These are phyloP conservation scores for Macaria liturata DNA, from an alignment of 2,888 invertebrate species.

Conservation along the genomic window DNA sequence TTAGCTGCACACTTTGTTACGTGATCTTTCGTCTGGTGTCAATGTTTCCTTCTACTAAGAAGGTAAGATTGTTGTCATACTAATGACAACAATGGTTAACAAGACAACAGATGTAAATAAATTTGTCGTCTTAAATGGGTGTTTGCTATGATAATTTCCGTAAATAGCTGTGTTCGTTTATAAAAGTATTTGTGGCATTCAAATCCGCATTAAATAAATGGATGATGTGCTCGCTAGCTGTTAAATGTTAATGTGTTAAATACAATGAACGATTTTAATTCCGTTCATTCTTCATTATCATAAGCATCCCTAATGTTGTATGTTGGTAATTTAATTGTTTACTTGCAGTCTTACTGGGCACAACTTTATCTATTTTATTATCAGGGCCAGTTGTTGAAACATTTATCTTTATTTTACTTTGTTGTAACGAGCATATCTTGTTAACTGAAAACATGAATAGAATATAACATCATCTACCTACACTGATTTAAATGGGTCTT, in stretches of 20 bases:
- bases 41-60: constrained; percentile 3
- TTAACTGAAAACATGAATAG: too few relatives aligned
- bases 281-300: background rate
- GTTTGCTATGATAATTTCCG: background rate
- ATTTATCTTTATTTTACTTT: constrained; percentile 1
- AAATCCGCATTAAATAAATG: background rate
- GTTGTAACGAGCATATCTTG: too few relatives aligned
- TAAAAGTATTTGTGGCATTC: background rate
- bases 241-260: constrained; percentile 18
- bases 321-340: background rate
- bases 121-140: background rate
- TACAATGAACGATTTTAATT: constrained; percentile 1
- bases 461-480: too few relatives aligned
- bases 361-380: constrained; percentile 7
- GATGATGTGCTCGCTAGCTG: background rate
- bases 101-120: constrained; percentile 5
- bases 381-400: constrained; percentile 1
- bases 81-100: too few relatives aligned
- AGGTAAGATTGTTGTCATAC: too few relatives aligned
- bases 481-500: too few relatives aligned
- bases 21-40: constrained; percentile 13
- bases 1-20: constrained; percentile 20
- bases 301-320: too few relatives aligned
- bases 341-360: background rate
- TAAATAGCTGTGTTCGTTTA: constrained; percentile 1